A percentile compares a stretch with the other conserved stretches of the same genome.
phyloP scores from a whole-genome alignment of 2,888 invertebrate genomes.

The Clistopyga incitator region DNA sequence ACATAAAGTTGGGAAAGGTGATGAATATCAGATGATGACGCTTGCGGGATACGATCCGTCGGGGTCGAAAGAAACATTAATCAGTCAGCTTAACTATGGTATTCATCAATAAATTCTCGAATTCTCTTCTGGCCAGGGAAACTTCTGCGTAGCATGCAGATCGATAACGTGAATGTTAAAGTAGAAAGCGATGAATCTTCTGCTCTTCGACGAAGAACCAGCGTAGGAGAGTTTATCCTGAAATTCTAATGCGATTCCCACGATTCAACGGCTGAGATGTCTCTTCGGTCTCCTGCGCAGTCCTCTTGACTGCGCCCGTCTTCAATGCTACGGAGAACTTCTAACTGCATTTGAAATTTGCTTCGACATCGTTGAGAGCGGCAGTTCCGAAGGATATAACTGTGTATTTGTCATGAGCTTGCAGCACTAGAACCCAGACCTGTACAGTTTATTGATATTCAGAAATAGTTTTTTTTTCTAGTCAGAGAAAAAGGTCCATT shows the following conservation, averaged over 20 bases:
- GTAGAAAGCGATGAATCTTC: slow-evolving; percentile 5
- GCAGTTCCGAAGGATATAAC: not conserved
- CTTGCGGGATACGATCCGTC: not conserved
- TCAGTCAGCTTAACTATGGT: not conserved
- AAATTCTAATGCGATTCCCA: slow-evolving; percentile 41
- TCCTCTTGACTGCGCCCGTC: not conserved
- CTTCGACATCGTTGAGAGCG: slow-evolving; percentile 4
- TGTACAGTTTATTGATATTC: not conserved
- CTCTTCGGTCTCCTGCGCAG: not conserved
- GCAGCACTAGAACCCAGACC: not conserved
- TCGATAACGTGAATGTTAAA: slow-evolving; percentile 4
- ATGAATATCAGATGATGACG: not conserved
- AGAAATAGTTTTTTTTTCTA: not conserved
- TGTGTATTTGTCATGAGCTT: slow-evolving; percentile 1
- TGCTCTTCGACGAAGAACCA: not conserved
- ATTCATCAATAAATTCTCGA: slow-evolving; percentile 9
- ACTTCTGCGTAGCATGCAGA: not conserved
- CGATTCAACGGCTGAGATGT: slow-evolving; percentile 30
- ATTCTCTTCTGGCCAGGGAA: not conserved
- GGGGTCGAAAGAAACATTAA: slow-evolving; percentile 17
- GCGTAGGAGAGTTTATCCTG: slow-evolving; percentile 21
- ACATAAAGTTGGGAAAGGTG: not conserved
- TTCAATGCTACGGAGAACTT: slow-evolving; percentile 14
- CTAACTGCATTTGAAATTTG: slow-evolving; percentile 38
- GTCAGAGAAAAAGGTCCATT: not conserved